phyloP scores from a whole-genome alignment of 2,797 vertebrate genomes.

The Prunella strophiata region DNA sequence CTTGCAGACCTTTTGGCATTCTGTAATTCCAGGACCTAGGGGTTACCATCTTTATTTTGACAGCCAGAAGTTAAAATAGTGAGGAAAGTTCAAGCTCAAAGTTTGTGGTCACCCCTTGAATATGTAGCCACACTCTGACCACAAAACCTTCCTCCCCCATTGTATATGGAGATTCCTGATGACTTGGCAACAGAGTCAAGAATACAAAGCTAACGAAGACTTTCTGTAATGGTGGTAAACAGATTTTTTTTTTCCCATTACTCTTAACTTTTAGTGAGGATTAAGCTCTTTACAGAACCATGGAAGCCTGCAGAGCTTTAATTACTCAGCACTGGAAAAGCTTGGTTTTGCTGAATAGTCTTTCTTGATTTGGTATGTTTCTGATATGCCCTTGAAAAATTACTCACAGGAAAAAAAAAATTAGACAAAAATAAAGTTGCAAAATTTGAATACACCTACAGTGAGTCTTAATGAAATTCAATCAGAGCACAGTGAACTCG shows the following conservation, averaged over 20 bases:
- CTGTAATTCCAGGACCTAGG: not conserved
- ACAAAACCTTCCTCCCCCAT: not conserved
- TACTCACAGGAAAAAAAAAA: not conserved
- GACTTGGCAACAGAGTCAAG: not conserved
- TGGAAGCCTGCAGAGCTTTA: slow-evolving; percentile 27
- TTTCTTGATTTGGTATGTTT: not conserved
- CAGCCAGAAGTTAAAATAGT: not conserved
- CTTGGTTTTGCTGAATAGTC: not conserved
- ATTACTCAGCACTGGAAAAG: slow-evolving; percentile 31
- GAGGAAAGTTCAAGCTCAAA: not conserved
- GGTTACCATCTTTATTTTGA: not conserved
- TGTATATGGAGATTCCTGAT: not conserved
- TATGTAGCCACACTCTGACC: not conserved
- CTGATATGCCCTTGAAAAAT: slow-evolving; percentile 31
- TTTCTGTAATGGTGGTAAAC: not conserved
- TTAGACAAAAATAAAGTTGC: not conserved
- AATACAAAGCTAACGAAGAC: not conserved
- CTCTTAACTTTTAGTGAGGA: not conserved
- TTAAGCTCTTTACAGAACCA: not conserved
- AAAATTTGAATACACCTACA: slow-evolving; percentile 52
- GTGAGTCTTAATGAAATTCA: slow-evolving; percentile 60
- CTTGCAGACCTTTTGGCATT: not conserved
- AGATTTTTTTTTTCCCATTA: not conserved
- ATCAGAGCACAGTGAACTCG: not conserved
- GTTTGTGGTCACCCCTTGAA: not conserved